phyloP scores from a whole-genome alignment of 1,140 invertebrate genomes.

The Eubasilissa regina region DNA sequence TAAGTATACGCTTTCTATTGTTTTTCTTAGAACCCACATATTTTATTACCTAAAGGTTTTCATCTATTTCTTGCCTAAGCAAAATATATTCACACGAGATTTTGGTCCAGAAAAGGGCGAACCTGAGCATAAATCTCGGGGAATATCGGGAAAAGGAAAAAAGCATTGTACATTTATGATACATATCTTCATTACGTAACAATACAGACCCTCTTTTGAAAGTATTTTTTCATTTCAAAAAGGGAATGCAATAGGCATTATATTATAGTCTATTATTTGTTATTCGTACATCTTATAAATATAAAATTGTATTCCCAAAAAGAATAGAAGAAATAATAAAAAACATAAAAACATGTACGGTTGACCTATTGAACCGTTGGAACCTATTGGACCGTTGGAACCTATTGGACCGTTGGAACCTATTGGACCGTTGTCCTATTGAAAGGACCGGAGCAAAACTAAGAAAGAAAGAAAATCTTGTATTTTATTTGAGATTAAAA shows the following conservation, averaged over 20 bases:
- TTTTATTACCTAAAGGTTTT: neutral
- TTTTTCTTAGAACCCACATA: neutral
- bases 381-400: no score
- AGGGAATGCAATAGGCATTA: constrained; percentile 7
- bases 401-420: no score
- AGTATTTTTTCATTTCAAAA: constrained; percentile 34
- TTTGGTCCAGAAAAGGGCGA: constrained; percentile 12
- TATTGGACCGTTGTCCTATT: no score
- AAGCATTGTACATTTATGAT: constrained; percentile 42
- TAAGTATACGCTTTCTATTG: no score
- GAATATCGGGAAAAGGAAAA: constrained; percentile 29
- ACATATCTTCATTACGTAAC: constrained; percentile 39
- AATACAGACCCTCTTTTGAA: constrained; percentile 24
- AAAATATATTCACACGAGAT: constrained; percentile 21
- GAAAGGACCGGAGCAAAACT: no score
- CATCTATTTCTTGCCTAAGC: neutral
- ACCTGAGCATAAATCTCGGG: constrained; percentile 8
- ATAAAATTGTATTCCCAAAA: no score
- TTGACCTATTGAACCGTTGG: no score
- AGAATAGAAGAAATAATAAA: no score
- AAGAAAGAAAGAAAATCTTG: no score
- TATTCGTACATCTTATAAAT: neutral
- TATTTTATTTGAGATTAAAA: no score
- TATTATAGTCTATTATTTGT: neutral
- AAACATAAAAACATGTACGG: no score